Percentiles rank a stretch among this genome's conserved stretches.
Conservation (phyloP, 2,888 invertebrate species). For the Eudemis profundana region DNA sequence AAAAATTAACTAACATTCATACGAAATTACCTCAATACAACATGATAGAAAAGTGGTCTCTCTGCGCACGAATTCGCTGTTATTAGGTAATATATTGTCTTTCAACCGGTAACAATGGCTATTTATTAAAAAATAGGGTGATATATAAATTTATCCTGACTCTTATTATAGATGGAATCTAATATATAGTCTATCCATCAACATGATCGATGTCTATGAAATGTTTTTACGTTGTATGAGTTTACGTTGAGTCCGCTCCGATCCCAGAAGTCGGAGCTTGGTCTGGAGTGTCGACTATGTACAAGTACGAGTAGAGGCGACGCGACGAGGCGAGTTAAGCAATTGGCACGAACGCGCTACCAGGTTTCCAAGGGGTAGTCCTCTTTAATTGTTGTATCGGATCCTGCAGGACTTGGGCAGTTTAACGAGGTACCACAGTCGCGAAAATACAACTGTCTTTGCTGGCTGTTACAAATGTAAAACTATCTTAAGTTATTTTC, state of each 20-base stretch:
- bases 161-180: background rate
- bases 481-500: slow-evolving; percentile 32
- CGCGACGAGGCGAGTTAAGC: background rate
- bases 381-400: background rate
- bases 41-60: background rate
- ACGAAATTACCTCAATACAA: no score
- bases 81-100: background rate
- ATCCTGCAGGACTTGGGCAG: slow-evolving; percentile 1
- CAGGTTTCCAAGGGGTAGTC: background rate
- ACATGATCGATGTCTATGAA: no score
- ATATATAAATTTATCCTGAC: background rate
- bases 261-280: no score
- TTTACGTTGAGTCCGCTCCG: no score
- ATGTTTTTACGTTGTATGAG: no score
- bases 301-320: no score
- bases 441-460: slow-evolving; percentile 10
- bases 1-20: background rate
- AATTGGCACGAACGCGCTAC: slow-evolving; percentile 5
- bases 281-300: no score
- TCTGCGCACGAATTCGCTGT: background rate
- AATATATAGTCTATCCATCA: background rate
- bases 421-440: slow-evolving; percentile 9
- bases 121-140: background rate
- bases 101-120: background rate
- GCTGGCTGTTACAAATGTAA: slow-evolving; percentile 29